A percentile compares a stretch with the other conserved stretches of the same genome.
These are phyloP conservation scores for Sceloporus tristichus DNA, from an alignment of 2,113 vertebrate genomes.

Conservation along the genomic window DNA sequence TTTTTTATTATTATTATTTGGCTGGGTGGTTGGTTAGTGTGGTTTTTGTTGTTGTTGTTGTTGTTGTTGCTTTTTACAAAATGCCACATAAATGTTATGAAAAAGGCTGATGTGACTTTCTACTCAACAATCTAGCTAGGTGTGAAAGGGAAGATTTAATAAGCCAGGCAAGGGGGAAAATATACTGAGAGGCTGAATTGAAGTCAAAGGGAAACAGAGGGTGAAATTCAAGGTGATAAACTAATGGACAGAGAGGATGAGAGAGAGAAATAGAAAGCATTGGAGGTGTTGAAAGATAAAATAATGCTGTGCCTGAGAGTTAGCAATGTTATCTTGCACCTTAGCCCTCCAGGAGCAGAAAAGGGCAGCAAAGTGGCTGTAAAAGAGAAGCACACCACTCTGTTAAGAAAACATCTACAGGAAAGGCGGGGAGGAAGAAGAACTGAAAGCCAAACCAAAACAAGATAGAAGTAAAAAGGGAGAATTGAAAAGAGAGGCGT, in stretches of 20 bases:
- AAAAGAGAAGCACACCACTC: not conserved
- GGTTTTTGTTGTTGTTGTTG: too few relatives aligned
- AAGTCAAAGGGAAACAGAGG: slow-evolving; percentile 23
- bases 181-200: not conserved
- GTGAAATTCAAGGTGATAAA: slow-evolving; percentile 35
- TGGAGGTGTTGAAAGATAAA: slow-evolving; percentile 45
- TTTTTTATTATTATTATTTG: not conserved
- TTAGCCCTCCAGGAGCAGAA: slow-evolving; percentile 1
- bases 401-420: not conserved
- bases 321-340: not conserved
- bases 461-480: not conserved
- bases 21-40: too few relatives aligned
- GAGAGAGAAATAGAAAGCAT: slow-evolving; percentile 30
- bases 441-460: not conserved
- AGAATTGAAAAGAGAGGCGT: not conserved
- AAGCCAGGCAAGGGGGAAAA: slow-evolving; percentile 18
- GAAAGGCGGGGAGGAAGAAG: too few relatives aligned
- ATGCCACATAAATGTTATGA: not conserved
- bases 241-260: not conserved
- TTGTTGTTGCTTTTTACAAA: too few relatives aligned
- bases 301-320: slow-evolving; percentile 2
- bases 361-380: slow-evolving; percentile 18
- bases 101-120: slow-evolving; percentile 5
- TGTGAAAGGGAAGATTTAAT: slow-evolving; percentile 41
- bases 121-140: slow-evolving; percentile 34